Base-by-base conservation (phyloP, 2,797 vertebrate species). In the Morus bassanus region DNA sequence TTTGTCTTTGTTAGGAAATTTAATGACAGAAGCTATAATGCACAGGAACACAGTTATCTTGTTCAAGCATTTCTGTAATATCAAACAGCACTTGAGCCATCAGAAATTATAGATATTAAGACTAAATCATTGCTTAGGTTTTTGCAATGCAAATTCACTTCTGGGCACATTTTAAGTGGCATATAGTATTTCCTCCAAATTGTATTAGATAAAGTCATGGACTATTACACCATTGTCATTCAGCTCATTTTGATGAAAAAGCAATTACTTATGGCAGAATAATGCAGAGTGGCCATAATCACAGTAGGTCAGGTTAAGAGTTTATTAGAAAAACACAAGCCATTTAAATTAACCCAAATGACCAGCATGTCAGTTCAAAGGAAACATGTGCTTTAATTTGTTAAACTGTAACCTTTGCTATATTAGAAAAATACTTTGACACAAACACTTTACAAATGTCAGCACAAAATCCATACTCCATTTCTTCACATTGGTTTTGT, bases 381-480 rank as follows among this genome's bases (percentile, higher is more conserved):
- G 97, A 98, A 98, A 97, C 96, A 98, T 97, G 96, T 96, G 93
- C 89, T 98, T 97, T 98, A 97, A 98, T 98, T 98, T 98, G 96
- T 97, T 98, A 97, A 98, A 97, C 92, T 98, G 94, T 97, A 98
- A 98, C 97, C 97, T 98, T 98, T 98, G 96, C 96, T 97, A 91
- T 97, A 96, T 98, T 97, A 98, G 95, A 98, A 98, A 98, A 98
- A 98, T 97, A 97, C 97, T 98, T 98, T 97, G 97, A 98, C 97
- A 98, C 63, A 98, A 98, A 98, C 97, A 97, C 97, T 98, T 98
- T 98, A 98, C 97, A 98, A 98, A 98, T 98, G 98, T 97, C 98
- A 98, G 98, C 97, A 98, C 97, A 98, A 98, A 98, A 98, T 98
- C 98, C 82, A 98, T 98, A 98, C 91, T 98, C 97, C 92, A 98